Evolutionary conservation across 1,140 invertebrate genomes (phyloP).

Genomic region (Arion vulgaris): DNA sequence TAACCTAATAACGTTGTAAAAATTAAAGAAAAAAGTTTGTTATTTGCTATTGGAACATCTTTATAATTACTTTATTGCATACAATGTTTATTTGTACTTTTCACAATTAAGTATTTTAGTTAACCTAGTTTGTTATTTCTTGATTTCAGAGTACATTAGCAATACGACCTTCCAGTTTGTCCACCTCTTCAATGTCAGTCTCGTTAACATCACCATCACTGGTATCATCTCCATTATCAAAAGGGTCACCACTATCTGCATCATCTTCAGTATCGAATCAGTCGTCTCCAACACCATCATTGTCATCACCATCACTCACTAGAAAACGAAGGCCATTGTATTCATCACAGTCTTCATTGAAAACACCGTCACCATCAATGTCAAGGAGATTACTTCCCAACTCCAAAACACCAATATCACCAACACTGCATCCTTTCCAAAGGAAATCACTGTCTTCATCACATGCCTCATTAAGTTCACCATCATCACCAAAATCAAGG

Average conservation of each 20-base stretch:
- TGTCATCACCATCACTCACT: background rate
- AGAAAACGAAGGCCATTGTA: background rate
- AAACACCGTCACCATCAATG: background rate
- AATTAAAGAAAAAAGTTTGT: too few relatives aligned
- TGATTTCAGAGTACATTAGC: background rate
- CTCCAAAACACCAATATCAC: conserved; percentile 6
- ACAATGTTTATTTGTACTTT: too few relatives aligned
- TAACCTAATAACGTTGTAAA: too few relatives aligned
- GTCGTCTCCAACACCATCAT: background rate
- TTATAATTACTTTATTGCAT: too few relatives aligned
- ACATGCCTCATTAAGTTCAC: background rate
- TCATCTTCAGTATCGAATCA: background rate
- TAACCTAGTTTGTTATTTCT: background rate
- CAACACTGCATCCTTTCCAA: background rate
- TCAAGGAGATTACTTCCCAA: background rate
- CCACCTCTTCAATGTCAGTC: background rate
- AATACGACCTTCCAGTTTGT: background rate
- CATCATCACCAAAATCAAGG: background rate
- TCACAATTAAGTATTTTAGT: too few relatives aligned
- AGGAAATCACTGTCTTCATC: background rate
- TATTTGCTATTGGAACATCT: too few relatives aligned
- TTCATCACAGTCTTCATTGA: background rate
- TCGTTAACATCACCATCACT: background rate
- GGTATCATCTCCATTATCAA: background rate
- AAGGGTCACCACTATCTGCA: background rate